phyloP scores from a whole-genome alignment of 2,888 invertebrate species.

The Cheilosia scutellata region DNA sequence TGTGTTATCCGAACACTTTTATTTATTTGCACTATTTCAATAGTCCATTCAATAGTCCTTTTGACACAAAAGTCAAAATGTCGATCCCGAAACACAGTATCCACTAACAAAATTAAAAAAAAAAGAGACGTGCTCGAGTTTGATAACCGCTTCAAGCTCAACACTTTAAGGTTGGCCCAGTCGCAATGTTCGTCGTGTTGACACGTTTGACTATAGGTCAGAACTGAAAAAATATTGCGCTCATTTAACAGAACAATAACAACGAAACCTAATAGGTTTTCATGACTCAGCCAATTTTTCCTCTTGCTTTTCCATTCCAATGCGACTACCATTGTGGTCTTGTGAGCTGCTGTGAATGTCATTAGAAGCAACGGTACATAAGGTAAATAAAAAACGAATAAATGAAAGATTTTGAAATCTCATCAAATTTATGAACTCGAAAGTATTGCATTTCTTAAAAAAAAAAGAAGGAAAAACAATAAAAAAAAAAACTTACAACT shows the following conservation, averaged over 20 bases:
- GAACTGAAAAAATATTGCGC: slow-evolving; percentile 44
- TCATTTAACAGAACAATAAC: slow-evolving; percentile 44
- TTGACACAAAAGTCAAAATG: not conserved
- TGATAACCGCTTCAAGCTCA: slow-evolving; percentile 22
- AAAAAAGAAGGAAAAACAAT: too few relatives aligned
- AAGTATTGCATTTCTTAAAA: slow-evolving; percentile 39
- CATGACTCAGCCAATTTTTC: slow-evolving; percentile 48
- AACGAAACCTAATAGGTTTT: slow-evolving; percentile 48
- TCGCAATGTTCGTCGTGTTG: slow-evolving; percentile 34
- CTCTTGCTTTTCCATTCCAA: slow-evolving; percentile 9
- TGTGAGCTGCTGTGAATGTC: slow-evolving; percentile 55
- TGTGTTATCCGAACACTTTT: slow-evolving; percentile 1
- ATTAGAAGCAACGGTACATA: slow-evolving; percentile 34
- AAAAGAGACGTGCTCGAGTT: not conserved
- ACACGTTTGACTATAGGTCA: slow-evolving; percentile 56
- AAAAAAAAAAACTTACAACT: slow-evolving; percentile 8
- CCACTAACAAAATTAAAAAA: not conserved
- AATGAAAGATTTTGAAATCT: slow-evolving; percentile 53
- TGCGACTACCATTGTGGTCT: not conserved
- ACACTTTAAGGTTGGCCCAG: slow-evolving; percentile 54
- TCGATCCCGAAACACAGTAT: not conserved
- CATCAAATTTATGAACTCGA: slow-evolving; percentile 59
- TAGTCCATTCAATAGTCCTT: slow-evolving; percentile 48
- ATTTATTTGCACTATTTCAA: slow-evolving; percentile 8
- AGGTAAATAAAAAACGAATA: slow-evolving; percentile 25